Evolutionary conservation across 2,113 vertebrate genomes (phyloP), one percentile per base, ranked within the genome.

Genomic region (Chaenocephalus aceratus): DNA sequence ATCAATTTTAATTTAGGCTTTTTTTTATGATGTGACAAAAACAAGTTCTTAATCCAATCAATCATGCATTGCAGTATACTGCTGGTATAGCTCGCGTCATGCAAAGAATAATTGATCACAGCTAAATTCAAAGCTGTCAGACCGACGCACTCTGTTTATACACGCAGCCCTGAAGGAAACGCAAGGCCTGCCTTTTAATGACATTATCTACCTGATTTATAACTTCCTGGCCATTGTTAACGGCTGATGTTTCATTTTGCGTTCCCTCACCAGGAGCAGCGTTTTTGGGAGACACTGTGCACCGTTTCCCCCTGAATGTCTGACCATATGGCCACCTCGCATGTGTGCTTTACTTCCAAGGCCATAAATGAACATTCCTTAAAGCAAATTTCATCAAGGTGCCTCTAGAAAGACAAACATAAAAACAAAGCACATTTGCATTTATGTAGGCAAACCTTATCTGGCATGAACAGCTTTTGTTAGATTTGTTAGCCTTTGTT

Each of bases 1-100:
- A 89, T 89, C 71, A 83, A 75, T 88, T 85, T 80, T 62, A 76
- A 87, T 72, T 84, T 53, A 64, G 53, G 49, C 30, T 77, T 83
- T 66, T 59, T 75, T 71, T 83, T 80, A 84, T 74, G 53, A 82
- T 75, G 58, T 46, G 53, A 76, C 74, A 61, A 83, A 79, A 89
- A 75, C 45, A 56, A 76, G 68, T 67, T 68, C 36, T 64, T 59
- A 87, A 79, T 77, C 85, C 57, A 49, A 77, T 86, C 84, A 68
- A 79, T 91, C 88, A 86, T 87, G 81, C 67, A 15, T 21, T 52
- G 76, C 70, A 57, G 58, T n/a, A 12, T 1, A 67, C 80, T 80
- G 56, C 72, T 26, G 69, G 61, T 58, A 66, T 49, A 68, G 63
- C 70, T 54, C 21, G 57, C 76, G 73, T 75, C 86, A 86, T 88